Conservation (phyloP, 2,888 invertebrate species). For the Drosophila buzzatii region DNA sequence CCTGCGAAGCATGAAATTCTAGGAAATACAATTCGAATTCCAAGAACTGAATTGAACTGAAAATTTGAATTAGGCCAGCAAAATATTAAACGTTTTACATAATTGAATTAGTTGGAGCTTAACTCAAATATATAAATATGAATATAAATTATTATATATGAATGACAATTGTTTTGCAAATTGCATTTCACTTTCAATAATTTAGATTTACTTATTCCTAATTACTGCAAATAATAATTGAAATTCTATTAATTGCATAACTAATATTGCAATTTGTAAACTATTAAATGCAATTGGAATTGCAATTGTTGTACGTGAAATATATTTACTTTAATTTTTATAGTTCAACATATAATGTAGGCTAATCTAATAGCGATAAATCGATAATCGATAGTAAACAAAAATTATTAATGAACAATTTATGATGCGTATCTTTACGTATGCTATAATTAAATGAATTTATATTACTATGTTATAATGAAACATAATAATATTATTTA, state of each 20-base stretch:
- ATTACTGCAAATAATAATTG: conserved; percentile 7
- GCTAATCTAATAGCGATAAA: background rate
- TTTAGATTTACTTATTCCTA: conserved; percentile 3
- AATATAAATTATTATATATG: background rate
- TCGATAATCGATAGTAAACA: background rate
- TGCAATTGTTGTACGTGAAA: background rate
- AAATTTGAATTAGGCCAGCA: background rate
- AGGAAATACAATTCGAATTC: conserved; percentile 1
- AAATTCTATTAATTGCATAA: background rate
- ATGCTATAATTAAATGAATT: background rate
- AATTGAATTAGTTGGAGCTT: conserved; percentile 24
- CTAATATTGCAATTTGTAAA: background rate
- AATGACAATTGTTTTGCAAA: background rate
- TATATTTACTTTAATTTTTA: background rate
- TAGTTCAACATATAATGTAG: background rate
- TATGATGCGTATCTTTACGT: background rate
- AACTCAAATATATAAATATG: conserved; percentile 1
- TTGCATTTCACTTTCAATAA: background rate
- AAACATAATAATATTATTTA: too few relatives aligned
- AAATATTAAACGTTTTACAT: background rate
- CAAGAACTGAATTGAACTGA: background rate
- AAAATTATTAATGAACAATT: background rate
- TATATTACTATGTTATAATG: too few relatives aligned
- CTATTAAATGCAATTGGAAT: background rate
- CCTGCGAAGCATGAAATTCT: background rate